Base-by-base conservation (phyloP, 2,888 invertebrate genomes). In the Gastrophysa polygoni region DNA sequence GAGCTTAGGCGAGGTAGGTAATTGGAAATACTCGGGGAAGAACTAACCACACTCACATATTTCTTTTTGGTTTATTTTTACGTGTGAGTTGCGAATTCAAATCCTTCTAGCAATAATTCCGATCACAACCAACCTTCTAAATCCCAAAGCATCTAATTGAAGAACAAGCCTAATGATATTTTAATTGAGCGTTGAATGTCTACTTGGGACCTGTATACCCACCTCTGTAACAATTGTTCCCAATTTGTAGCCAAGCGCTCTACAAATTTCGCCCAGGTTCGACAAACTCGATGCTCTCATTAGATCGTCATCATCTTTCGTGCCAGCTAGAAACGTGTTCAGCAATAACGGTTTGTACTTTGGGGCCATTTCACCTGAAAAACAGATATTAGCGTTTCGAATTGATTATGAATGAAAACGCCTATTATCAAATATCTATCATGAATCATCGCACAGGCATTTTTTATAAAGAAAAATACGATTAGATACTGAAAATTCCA, bases 261-360 rank as follows among this genome's bases (percentile, higher is more conserved):
- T 84, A 71, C 91, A 91, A 14, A 94, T 84, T 81, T 95, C 93
- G 0, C 91, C 94, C 46, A 95, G 83, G 79, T 93, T 93, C 0
- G 94, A 93, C 57, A 95, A 82, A 73, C 92, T 90, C 1, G 94
- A 94, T 14, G 93, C 88, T 72, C 93, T 84, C 44, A 95, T 86
- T 24, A 92, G 80, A 14, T 88, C 85, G 76, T 94, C 93, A 2
- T 84, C 78, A 78, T 93, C 91, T 70, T 87, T 86, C 28, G 88
- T 85, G 1, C 88, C 91, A 68, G 82, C 83, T 21, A 95, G 81
- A 78, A 92, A 89, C 0, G 90, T 88, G 73, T 91, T 89, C 8
- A 95, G 78, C 43, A 95, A 80, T 28, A 86, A 73, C 32, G 87
- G 85, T 76, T 91, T 89, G 76, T 92, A 90, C 52, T 85, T 83